Evolutionary conservation across 2,113 vertebrate genomes (phyloP).

Genomic region (Falcunculus frontatus): DNA sequence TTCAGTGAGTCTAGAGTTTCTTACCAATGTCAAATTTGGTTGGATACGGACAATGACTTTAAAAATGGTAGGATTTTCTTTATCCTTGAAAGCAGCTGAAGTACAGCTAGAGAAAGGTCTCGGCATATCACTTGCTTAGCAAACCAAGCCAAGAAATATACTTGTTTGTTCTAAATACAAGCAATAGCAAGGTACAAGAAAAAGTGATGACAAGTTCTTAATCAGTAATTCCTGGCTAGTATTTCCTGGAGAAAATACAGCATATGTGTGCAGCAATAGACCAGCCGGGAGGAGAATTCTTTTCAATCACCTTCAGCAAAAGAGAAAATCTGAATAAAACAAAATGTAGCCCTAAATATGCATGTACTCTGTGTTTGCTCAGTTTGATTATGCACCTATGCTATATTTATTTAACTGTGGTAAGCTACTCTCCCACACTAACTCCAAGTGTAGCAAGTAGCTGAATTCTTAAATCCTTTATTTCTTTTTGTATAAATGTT

Average conservation of each 20-base stretch:
- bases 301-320: neutral
- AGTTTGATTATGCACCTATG: neutral
- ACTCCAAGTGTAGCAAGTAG: neutral
- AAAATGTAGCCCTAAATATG: neutral
- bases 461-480: neutral
- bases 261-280: neutral
- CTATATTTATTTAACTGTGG: neutral
- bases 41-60: neutral
- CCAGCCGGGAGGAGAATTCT: neutral
- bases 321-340: neutral
- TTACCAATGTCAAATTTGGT: neutral
- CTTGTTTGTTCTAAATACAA: neutral
- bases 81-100: neutral
- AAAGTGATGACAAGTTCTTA: neutral
- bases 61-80: neutral
- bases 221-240: neutral
- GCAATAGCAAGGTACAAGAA: neutral
- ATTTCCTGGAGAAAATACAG: neutral
- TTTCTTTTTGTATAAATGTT: neutral
- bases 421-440: neutral
- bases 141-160: neutral
- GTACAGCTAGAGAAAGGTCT: neutral
- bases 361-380: neutral
- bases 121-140: neutral
- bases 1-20: neutral